Base-by-base conservation (phyloP, 1,140 invertebrate species). In the Phthorimaea operculella region DNA sequence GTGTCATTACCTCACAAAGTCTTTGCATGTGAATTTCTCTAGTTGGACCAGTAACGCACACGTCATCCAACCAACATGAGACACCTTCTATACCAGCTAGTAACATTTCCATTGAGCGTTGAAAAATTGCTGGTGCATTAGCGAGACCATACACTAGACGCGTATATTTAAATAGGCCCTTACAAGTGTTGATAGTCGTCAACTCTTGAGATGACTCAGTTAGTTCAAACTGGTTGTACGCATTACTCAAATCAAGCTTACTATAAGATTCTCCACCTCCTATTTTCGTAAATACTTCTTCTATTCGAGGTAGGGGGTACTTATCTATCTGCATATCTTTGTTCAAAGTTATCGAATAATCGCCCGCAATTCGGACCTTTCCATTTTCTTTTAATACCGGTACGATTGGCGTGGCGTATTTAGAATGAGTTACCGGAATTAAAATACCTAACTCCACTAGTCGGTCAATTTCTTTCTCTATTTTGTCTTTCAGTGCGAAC, bases 321-420 rank as follows among this genome's bases (percentile, higher is more conserved):
- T 47, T 47, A 14, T 47, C 45, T n/a, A 47, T 47, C 15, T 47
- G 11, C 15, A 47, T 14, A 47, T 47, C 45, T 47, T 47, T 47
- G 15, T 47, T 47, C 16, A 47, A 47, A 16, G 45, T 47, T 3
- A 47, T 47, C 16, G 45, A 47, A 47, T 8, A 47, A 47, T 47
- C 45, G 8, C 45, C 45, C 45, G 45, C 45, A 10, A 47, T 47
- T 18, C 16, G 11, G 2, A 47, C 45, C 4, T 15, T 47, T 11
- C 45, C 45, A 47, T 47, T 18, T 9, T 18, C 45, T 16, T 47
- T 47, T 15, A 47, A 47, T 14, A 47, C 45, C 5, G 45, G 45
- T 14, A 47, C 45, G 15, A 47, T 47, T 3, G 45, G 45, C 8
- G 45, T 47, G 9, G 45, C 45, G 16, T 47, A 47, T 16, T 18